phyloP scores from a whole-genome alignment of 2,113 vertebrate genomes.

The Aptenodytes forsteri region DNA sequence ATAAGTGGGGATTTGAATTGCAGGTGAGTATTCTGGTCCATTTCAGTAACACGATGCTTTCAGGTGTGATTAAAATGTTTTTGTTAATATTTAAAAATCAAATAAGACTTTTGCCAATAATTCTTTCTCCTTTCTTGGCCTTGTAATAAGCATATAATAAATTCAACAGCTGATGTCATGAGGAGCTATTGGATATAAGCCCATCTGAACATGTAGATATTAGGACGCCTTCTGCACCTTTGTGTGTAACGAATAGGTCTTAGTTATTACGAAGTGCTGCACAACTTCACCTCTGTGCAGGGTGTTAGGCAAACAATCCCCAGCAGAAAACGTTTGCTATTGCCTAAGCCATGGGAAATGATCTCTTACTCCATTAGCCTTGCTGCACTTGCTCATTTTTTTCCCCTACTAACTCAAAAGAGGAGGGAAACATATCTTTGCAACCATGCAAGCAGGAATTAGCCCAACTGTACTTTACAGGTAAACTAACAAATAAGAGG shows the following conservation, averaged over 20 bases:
- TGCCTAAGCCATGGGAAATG: constrained; percentile 27
- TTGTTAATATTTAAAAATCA: not conserved
- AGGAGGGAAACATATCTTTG: constrained; percentile 12
- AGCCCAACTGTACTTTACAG: constrained; percentile 64
- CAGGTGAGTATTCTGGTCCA: not conserved
- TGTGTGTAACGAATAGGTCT: not conserved
- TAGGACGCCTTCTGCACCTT: not conserved
- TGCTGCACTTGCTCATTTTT: not conserved
- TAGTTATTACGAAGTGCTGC: not conserved
- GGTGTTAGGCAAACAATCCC: not conserved
- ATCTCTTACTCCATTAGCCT: not conserved
- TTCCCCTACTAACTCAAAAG: not conserved
- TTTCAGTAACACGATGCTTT: not conserved
- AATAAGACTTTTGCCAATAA: not conserved
- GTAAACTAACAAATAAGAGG: constrained; percentile 71
- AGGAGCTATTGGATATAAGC: constrained; percentile 12
- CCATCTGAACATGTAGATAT: not conserved
- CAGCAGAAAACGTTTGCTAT: not conserved
- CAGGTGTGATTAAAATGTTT: not conserved
- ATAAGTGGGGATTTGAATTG: not conserved
- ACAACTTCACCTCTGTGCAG: not conserved
- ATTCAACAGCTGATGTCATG: not conserved
- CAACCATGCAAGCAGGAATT: constrained; percentile 49
- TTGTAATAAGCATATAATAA: not conserved
- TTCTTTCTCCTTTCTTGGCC: not conserved